Evolutionary conservation across 2,888 invertebrate species (phyloP).

Genomic region (Agonopterix subpropinquella): DNA sequence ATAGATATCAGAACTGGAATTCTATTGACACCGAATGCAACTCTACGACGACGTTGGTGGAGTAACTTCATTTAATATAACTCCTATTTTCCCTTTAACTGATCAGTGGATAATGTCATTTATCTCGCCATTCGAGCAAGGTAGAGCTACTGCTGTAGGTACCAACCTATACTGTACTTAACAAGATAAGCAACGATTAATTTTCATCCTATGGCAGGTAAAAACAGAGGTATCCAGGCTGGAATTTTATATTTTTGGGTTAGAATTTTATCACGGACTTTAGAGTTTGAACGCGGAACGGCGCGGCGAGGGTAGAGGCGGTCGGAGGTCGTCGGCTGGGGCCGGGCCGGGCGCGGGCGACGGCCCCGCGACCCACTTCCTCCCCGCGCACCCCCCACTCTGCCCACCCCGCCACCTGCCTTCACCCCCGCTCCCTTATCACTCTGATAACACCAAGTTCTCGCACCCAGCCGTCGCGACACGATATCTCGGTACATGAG

Average conservation of each 20-base stretch:
- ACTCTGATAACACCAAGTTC: slow-evolving; percentile 48
- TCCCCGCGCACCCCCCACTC: slow-evolving; percentile 34
- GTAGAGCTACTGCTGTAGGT: too few species aligned
- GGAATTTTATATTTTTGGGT: slow-evolving; percentile 1
- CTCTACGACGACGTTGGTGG: too few species aligned
- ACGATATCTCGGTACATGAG: slow-evolving; percentile 14
- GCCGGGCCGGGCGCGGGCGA: slow-evolving; percentile 58
- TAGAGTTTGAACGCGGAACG: slow-evolving; percentile 23
- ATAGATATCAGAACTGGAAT: too few species aligned
- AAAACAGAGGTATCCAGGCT: too few species aligned
- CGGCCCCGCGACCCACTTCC: slow-evolving; percentile 67
- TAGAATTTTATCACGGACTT: slow-evolving; percentile 5
- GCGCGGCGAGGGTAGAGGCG: slow-evolving; percentile 38
- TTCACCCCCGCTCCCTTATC: slow-evolving; percentile 37
- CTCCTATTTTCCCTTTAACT: too few species aligned
- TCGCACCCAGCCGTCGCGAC: slow-evolving; percentile 14
- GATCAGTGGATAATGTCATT: too few species aligned
- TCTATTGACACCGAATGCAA: too few species aligned
- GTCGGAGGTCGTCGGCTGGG: slow-evolving; percentile 47
- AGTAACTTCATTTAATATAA: too few species aligned
- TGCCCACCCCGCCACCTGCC: slow-evolving; percentile 27
- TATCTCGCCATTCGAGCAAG: too few species aligned
- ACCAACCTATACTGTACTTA: too few species aligned
- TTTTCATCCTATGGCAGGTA: too few species aligned
- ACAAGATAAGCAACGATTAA: too few species aligned